A percentile compares a stretch with the other conserved stretches of the same genome.
phyloP scores from a whole-genome alignment of 2,113 vertebrate species.

The Pluvialis apricaria region DNA sequence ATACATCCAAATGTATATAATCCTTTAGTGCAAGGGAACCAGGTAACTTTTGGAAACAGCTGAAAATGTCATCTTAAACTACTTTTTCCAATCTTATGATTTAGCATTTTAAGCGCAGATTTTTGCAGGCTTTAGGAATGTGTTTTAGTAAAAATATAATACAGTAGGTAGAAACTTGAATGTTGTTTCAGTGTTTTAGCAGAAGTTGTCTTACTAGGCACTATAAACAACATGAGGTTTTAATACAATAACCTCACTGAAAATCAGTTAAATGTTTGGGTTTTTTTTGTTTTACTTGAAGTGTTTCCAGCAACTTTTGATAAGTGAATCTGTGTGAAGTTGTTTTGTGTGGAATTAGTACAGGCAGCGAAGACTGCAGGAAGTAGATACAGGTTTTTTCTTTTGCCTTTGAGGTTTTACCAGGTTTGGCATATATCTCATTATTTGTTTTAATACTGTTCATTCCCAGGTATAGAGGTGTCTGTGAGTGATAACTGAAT shows the following conservation, averaged over 20 bases:
- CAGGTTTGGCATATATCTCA: not conserved
- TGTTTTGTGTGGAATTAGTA: not conserved
- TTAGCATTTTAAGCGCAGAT: not conserved
- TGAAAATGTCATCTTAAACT: not conserved
- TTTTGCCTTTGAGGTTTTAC: not conserved
- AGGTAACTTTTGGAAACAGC: not conserved
- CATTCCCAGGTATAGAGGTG: not conserved
- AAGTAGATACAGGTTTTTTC: not conserved
- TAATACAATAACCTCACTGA: not conserved
- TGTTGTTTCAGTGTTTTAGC: not conserved
- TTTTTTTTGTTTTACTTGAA: not conserved
- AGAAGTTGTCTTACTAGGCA: not conserved
- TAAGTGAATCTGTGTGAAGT: not conserved
- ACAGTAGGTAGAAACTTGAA: not conserved
- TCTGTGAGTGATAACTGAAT: not conserved
- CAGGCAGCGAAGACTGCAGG: not conserved
- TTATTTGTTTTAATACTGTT: not conserved
- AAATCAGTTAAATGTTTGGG: not conserved
- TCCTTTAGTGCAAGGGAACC: not conserved
- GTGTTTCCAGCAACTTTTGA: not conserved
- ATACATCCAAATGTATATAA: not conserved
- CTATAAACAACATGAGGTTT: not conserved
- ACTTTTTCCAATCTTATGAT: not conserved
- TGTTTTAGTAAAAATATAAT: not conserved
- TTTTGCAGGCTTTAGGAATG: not conserved